Percentiles rank a stretch among this genome's conserved stretches.
Conservation (phyloP, 2,888 invertebrate genomes). For the Athrips mouffetella region DNA sequence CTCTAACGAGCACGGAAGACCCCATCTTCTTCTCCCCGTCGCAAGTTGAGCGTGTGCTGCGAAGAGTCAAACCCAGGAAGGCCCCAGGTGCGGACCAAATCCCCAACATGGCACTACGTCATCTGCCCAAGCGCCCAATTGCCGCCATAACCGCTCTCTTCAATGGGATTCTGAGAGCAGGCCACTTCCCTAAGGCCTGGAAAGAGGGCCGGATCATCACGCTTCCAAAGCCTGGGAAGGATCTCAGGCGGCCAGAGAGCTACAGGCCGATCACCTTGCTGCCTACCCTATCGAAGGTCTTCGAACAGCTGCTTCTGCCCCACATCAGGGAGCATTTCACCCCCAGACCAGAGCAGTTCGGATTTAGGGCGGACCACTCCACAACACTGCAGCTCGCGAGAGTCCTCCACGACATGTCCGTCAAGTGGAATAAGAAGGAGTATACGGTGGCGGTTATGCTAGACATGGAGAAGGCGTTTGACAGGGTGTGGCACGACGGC, state of each 20-base stretch:
- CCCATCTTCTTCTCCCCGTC: slow-evolving; percentile 18
- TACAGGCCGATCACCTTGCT: slow-evolving; percentile 24
- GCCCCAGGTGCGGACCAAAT: slow-evolving; percentile 20
- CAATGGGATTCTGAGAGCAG: slow-evolving; percentile 25
- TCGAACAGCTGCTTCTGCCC: slow-evolving; percentile 7
- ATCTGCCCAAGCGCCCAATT: slow-evolving; percentile 17
- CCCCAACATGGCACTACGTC: slow-evolving; percentile 18
- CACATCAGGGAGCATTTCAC: not conserved
- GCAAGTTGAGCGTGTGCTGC: not conserved
- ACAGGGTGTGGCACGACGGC: slow-evolving; percentile 36
- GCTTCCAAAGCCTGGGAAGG: slow-evolving; percentile 27
- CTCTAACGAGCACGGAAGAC: not conserved
- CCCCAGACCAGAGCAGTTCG: slow-evolving; percentile 25
- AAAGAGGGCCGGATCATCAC: slow-evolving; percentile 23
- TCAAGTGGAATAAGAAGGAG: slow-evolving; percentile 6
- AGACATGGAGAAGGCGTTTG: too few relatives aligned
- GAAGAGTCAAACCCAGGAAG: slow-evolving; percentile 14
- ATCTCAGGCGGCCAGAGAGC: slow-evolving; percentile 17
- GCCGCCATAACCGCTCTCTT: slow-evolving; percentile 20
- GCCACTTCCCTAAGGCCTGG: slow-evolving; percentile 24
- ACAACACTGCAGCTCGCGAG: slow-evolving; percentile 32
- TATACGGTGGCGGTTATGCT: slow-evolving; percentile 12
- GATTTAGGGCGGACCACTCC: slow-evolving; percentile 26
- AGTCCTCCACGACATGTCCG: slow-evolving; percentile 25
- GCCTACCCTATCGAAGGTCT: not conserved